These are phyloP conservation scores for Nycteola revayana DNA, from an alignment of 2,888 invertebrate genomes.

Conservation along the genomic window DNA sequence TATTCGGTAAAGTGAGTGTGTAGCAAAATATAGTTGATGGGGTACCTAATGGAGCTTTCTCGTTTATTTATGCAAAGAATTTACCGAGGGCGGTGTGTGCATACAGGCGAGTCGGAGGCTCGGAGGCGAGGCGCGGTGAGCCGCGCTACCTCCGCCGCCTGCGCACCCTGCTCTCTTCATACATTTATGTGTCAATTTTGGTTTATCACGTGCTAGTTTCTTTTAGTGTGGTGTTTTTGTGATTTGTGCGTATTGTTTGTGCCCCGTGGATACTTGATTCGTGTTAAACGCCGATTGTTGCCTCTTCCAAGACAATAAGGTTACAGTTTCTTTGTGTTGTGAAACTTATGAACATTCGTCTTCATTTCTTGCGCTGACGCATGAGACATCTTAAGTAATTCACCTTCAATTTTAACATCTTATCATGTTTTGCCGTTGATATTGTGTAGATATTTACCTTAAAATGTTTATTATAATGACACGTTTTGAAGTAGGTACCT, in stretches of 20 bases:
- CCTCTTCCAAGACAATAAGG: conserved; percentile 44
- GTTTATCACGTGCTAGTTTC: conserved; percentile 53
- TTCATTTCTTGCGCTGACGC: conserved; percentile 51
- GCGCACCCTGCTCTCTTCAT: conserved; percentile 57
- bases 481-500: conserved; percentile 3
- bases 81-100: conserved; percentile 75
- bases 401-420: conserved; percentile 50
- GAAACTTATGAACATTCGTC: conserved; percentile 44
- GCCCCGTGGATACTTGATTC: conserved; percentile 48
- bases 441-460: too few relatives aligned
- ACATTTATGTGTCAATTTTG: conserved; percentile 59
- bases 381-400: conserved; percentile 51
- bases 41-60: conserved; percentile 63
- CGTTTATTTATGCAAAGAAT: conserved; percentile 80
- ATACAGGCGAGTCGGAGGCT: conserved; percentile 68
- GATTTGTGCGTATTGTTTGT: conserved; percentile 59
- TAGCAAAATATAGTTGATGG: conserved; percentile 42
- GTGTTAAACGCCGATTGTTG: conserved; percentile 32
- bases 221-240: conserved; percentile 54
- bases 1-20: conserved; percentile 60
- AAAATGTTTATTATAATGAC: conserved; percentile 3
- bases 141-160: conserved; percentile 70
- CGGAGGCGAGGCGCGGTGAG: conserved; percentile 58
- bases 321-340: conserved; percentile 65
- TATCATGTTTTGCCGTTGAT: conserved; percentile 42